Evolutionary conservation across 2,113 vertebrate species (phyloP).

Genomic region (Leucosticte australis): DNA sequence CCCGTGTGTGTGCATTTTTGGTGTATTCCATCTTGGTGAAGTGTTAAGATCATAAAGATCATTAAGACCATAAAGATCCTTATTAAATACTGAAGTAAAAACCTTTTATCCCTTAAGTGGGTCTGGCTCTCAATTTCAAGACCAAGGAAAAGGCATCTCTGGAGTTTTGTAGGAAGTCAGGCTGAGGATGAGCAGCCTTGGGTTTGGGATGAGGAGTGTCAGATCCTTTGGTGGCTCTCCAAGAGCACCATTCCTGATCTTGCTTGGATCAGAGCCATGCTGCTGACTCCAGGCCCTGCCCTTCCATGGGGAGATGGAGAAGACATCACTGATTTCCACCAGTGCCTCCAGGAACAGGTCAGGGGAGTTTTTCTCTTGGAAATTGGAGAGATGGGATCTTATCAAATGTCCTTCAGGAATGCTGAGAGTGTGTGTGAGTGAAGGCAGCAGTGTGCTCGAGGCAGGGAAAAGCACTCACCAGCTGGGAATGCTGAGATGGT

Average conservation of each 20-base stretch:
- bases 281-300: not conserved
- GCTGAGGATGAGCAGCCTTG: not conserved
- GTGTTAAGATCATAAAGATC: not conserved
- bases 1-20: accelerated
- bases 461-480: not conserved
- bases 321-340: not conserved
- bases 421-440: accelerated
- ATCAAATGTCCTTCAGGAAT: accelerated
- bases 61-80: not conserved
- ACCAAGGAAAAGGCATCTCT: not conserved
- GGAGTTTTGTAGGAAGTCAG: not conserved
- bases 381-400: not conserved
- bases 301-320: not conserved
- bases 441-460: accelerated
- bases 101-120: too few relatives aligned
- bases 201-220: accelerated
- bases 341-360: not conserved
- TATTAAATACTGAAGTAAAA: not conserved
- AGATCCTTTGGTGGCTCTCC: not conserved
- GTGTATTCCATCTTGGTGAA: accelerated
- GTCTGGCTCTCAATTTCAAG: not conserved
- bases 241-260: not conserved
- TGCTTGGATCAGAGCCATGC: not conserved
- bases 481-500: not conserved
- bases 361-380: not conserved